A percentile compares a stretch with the other conserved stretches of the same genome.
phyloP scores from a whole-genome alignment of 2,888 invertebrate species.

The Parnassius glacialis region DNA sequence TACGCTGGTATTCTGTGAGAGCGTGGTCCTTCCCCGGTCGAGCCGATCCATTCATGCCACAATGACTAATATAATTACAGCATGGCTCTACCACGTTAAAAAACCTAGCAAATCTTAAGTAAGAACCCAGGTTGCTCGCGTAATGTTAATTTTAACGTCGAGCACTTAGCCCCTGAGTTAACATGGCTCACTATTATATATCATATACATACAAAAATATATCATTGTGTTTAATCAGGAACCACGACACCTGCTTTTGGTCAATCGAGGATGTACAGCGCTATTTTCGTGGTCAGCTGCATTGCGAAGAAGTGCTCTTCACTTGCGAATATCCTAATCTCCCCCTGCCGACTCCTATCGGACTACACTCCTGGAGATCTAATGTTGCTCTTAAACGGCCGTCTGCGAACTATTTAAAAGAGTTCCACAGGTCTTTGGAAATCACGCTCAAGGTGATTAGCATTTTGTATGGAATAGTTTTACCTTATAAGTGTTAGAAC shows the following conservation, averaged over 20 bases:
- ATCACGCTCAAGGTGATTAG: conserved; percentile 53
- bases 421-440: conserved; percentile 52
- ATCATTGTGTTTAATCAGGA: conserved; percentile 37
- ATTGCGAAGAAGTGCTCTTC: conserved; percentile 62
- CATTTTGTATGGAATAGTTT: background rate
- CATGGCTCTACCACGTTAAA: too few relatives aligned
- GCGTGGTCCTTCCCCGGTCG: too few relatives aligned
- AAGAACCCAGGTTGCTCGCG: too few relatives aligned
- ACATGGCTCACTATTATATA: too few relatives aligned
- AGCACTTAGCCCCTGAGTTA: too few relatives aligned
- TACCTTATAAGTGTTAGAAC: too few relatives aligned
- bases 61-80: too few relatives aligned
- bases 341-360: conserved; percentile 49
- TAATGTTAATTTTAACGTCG: too few relatives aligned
- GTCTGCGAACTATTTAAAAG: conserved; percentile 47
- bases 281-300: conserved; percentile 54
- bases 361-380: conserved; percentile 52
- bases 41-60: too few relatives aligned
- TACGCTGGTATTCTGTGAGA: too few relatives aligned
- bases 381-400: conserved; percentile 55
- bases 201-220: too few relatives aligned
- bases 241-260: conserved; percentile 58
- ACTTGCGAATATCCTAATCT: conserved; percentile 65
- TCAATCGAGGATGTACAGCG: conserved; percentile 65
- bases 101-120: too few relatives aligned